A percentile compares a stretch with the other conserved stretches of the same genome.
These are phyloP conservation scores for Tapirus terrestris DNA, from an alignment of 2,113 vertebrate species.

Conservation along the genomic window DNA sequence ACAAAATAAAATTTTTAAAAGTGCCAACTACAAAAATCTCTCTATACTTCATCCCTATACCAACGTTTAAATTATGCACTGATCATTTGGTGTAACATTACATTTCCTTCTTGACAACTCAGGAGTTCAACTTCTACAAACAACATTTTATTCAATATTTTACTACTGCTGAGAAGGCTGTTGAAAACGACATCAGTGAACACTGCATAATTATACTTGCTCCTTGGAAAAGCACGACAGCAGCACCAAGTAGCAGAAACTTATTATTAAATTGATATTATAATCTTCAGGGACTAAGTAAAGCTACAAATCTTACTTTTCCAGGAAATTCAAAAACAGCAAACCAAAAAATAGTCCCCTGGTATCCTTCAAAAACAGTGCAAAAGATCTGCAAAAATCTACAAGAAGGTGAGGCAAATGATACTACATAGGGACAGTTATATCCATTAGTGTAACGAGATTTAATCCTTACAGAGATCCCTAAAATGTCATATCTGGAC, in stretches of 20 bases:
- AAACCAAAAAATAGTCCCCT: neutral
- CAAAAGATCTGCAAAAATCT: neutral
- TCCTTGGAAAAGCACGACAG: neutral
- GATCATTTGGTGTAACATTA: neutral
- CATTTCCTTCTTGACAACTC: slow-evolving; percentile 38
- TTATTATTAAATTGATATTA: neutral
- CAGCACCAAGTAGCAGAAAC: neutral
- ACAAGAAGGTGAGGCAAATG: neutral
- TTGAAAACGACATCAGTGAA: slow-evolving; percentile 27
- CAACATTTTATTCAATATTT: slow-evolving; percentile 19
- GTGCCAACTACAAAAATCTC: slow-evolving; percentile 44
- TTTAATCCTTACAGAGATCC: slow-evolving; percentile 23
- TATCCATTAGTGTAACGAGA: neutral
- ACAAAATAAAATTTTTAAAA: slow-evolving; percentile 15
- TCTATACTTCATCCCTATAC: neutral
- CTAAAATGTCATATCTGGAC: neutral
- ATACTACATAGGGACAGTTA: neutral
- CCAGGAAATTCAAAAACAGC: slow-evolving; percentile 47
- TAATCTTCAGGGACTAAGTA: neutral
- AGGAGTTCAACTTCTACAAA: slow-evolving; percentile 46
- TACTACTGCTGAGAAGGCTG: neutral
- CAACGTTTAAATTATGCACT: slow-evolving; percentile 48
- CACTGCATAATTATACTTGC: neutral
- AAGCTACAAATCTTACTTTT: slow-evolving; percentile 6
- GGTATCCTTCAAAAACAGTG: slow-evolving; percentile 18